Evolutionary conservation across 2,888 invertebrate species (phyloP).

Genomic region (Rapana venosa): DNA sequence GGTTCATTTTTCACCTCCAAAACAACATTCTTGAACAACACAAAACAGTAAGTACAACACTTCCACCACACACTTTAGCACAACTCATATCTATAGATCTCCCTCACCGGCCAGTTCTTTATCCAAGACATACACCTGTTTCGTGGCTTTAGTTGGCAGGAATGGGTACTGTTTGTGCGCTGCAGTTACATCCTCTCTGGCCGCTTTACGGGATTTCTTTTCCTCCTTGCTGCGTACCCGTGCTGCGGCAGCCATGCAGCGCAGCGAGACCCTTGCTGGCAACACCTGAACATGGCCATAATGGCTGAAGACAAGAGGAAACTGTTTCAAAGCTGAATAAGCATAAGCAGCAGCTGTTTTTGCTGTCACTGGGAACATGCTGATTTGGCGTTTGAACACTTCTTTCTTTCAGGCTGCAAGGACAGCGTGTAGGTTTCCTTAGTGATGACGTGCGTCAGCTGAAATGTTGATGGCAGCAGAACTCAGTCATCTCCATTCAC

Average conservation of each 20-base stretch:
- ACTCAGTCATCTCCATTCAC: too few species aligned
- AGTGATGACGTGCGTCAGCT: too few species aligned
- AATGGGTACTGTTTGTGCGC: conserved; percentile 17
- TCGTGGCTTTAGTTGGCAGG: background rate
- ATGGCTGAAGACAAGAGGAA: background rate
- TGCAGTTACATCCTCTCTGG: background rate
- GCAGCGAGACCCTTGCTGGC: background rate
- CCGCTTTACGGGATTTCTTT: background rate
- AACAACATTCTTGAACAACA: too few species aligned
- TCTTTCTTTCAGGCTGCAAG: too few species aligned
- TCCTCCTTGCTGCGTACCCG: background rate
- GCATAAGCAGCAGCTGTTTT: background rate
- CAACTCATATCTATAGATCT: background rate
- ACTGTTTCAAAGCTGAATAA: background rate
- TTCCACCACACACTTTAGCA: too few species aligned
- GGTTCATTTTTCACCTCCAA: too few species aligned
- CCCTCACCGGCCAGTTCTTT: conserved; percentile 13
- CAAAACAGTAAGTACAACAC: too few species aligned
- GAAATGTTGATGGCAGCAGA: too few species aligned
- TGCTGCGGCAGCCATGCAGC: background rate
- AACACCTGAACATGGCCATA: background rate
- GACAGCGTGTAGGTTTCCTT: too few species aligned
- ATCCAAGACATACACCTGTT: conserved; percentile 7
- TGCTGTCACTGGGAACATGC: background rate
- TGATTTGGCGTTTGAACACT: background rate